These are phyloP conservation scores for Mobula birostris DNA, from an alignment of 2,113 vertebrate species.

Conservation along the genomic window DNA sequence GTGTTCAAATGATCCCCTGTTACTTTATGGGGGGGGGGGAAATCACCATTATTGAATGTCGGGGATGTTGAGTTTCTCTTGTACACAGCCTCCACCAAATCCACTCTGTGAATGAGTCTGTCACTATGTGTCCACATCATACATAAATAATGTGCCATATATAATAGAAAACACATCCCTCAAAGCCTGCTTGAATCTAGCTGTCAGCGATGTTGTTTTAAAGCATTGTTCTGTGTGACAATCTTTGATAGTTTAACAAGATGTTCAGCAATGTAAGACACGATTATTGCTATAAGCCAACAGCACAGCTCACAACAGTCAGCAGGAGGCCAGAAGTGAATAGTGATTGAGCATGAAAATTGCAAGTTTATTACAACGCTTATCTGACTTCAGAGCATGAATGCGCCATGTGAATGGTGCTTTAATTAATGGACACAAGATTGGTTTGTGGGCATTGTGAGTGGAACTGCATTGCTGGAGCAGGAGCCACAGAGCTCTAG, in stretches of 20 bases:
- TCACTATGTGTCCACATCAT: not conserved
- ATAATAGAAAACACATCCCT: not conserved
- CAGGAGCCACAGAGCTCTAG: not conserved
- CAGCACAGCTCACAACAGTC: not conserved
- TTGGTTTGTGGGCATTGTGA: not conserved
- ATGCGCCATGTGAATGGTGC: not conserved
- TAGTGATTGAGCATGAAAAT: slow-evolving; percentile 6
- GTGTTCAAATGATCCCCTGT: not conserved
- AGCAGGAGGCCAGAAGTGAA: not conserved
- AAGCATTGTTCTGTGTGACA: slow-evolving; percentile 29
- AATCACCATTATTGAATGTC: too few species aligned
- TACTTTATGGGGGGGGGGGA: too few species aligned
- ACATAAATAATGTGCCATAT: not conserved
- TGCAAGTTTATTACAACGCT: not conserved
- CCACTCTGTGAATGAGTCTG: not conserved
- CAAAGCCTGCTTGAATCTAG: not conserved
- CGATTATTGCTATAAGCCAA: not conserved
- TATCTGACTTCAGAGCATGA: not conserved
- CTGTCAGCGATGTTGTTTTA: not conserved
- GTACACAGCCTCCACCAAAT: not conserved
- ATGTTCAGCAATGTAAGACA: not conserved
- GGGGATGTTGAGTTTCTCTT: not conserved
- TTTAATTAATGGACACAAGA: not conserved
- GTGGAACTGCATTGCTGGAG: too few species aligned
- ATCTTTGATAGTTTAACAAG: slow-evolving; percentile 34